Base-by-base conservation (phyloP, 2,113 vertebrate species). In the Mixornis gularis region DNA sequence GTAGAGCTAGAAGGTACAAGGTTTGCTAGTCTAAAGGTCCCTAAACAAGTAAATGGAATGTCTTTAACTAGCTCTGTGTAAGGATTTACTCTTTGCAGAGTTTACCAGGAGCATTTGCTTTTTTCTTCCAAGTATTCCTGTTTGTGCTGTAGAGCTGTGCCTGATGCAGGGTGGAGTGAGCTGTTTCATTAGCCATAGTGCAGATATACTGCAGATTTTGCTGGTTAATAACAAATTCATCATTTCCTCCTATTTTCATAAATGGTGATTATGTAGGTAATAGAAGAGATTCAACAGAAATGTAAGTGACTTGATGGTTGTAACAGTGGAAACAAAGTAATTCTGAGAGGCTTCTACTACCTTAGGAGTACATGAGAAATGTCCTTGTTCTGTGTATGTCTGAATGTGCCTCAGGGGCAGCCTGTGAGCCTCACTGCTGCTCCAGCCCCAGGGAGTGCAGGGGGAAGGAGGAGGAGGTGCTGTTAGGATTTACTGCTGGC, bases 1-100 rank as follows among this genome's bases (percentile, higher is more conserved):
- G 92, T 99, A 68, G 96, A 97, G 41, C 44, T 99, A 59, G 98
- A 99, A 98, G 99, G 95, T 96, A 95, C 48, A 14, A 64, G 32
- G 8, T 62, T 95, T 92, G 48, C 63, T 87, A 78, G 85, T 78
- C 36, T 64, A 66, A 70, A 74, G 13, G 7, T 78, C 66, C 24
- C 59, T 49, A 34, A 84, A 71, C 27, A 79, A 69, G 34, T 53
- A 38, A 79, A 77, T 21, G 11, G 13, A n/a, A 44, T 22, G 17
- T 26, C 15, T 62, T 55, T 51, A 89, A 52, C 27, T 38, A 63
- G 17, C 21, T 68, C 25, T 86, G 34, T 55, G 5, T 34, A 22
- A 80, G 27, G 41, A n/a, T 58, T 85, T 66, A 10, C 25, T 79
- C 52, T 58, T 17, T 46, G 40, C 0, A 0, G 59, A 49, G 13